Base-by-base conservation (phyloP, 2,888 invertebrate genomes). In the Halictus ligatus region DNA sequence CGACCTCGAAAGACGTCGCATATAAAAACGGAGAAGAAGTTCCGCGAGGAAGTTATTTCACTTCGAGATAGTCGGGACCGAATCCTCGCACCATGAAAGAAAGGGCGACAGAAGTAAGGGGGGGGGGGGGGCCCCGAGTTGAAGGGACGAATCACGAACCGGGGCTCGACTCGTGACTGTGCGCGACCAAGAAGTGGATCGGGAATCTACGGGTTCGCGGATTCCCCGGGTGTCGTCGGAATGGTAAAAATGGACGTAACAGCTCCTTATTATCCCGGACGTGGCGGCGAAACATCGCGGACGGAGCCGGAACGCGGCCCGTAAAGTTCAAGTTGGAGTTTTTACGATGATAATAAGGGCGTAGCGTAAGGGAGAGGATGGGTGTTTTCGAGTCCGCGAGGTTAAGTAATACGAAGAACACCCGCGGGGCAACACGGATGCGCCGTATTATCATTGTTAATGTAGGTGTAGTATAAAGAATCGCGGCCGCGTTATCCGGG, bases 391-490 rank as follows among this genome's bases (percentile, higher is more conserved):
- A 75, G 40, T 21, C 46, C 29, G 6, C 18, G 29, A 43, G 35
- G 46, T 43, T 76, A 48, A 21, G 35, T 46, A 21, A 48, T 46
- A 29, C 64, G 46, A 46, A 64, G 48, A n/a, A 29, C 18, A 21
- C 64, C 46, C 46, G 0, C 8, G 25, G 25, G 25, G 43, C 29
- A 35, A 46, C 35, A 29, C 60, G 29, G 58, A 50, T 21, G 46
- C 67, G 29, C 21, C 74, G 74, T 54, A 50, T 74, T 74, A 74
- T 50, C 21, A 76, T 73, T 60, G 64, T 46, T 76, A 72, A 72
- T 64, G 60, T 50, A 35, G 35, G 35, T 35, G n/a, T 78, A 78
- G n/a, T 78, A 78, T 40, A 78, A 83, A 46, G 73, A 84, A 78
- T 78, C 78, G 12, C n/a, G 46, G 25, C 2, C 25, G 2, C 29